Evolutionary conservation across 1,140 invertebrate species (phyloP), one percentile per base, ranked within the genome.

Genomic region (Philaenus spumarius): DNA sequence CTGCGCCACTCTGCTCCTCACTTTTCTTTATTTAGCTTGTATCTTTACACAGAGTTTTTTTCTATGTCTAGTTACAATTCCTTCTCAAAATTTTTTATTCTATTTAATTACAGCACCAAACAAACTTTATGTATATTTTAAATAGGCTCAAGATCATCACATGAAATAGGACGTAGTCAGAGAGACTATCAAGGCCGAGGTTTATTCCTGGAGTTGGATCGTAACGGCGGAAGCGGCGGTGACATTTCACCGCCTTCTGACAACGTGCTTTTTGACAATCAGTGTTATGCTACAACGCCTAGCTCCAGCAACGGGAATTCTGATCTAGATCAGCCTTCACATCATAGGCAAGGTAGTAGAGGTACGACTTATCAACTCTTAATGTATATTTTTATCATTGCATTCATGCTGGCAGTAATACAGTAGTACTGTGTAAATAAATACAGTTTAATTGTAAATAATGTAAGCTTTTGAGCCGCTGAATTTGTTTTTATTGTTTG

Each of bases 211-310:
- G 91, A 93, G 77, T 80, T 92, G 73, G 87, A 90, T 72, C 78
- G 85, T 52, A 80, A 82, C 73, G 78, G 78, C 55, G 78, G 76
- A 71, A 67, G 68, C 50, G 80, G 80, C 72, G 80, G 81, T 70
- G 89, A 91, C 68, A 78, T 86, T 61, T 93, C 90, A 6, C 90
- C 90, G 56, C 89, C 90, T 2, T 93, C 90, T 46, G 90, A 95
- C 72, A 91, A 93, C 72, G 89, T 91, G 23, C 85, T 93, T 72
- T 94, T 93, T 73, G 91, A 95, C 78, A 92, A 93, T 75, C 89
- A 92, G 68, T 93, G 90, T 75, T 95, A 94, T 75, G 90, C 90
- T 14, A 93, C 90, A 12, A 94, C 90, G 30, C 90, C 91, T 15
- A 92, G 89, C 64, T 93, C 90, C 22, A 92, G 88, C 67, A 92